phyloP scores from a whole-genome alignment of 2,888 invertebrate species.

The Macaria notata region DNA sequence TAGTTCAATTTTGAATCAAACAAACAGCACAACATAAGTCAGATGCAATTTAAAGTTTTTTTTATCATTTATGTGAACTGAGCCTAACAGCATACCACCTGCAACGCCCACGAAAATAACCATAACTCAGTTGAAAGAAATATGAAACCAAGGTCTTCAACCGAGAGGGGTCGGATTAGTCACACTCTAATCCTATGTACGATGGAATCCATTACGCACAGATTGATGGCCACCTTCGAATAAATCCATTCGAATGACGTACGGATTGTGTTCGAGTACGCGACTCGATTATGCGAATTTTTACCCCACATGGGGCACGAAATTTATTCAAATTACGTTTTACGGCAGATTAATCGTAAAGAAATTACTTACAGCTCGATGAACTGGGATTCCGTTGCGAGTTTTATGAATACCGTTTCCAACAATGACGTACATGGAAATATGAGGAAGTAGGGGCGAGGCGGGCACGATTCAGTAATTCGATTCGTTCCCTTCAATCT shows the following conservation, averaged over 20 bases:
- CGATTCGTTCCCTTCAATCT: background rate
- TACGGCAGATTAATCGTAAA: constrained; percentile 51
- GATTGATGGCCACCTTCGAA: constrained; percentile 25
- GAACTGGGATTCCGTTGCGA: constrained; percentile 42
- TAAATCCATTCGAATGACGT: constrained; percentile 23
- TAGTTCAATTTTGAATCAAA: no score
- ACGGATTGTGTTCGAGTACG: constrained; percentile 19
- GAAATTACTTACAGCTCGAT: constrained; percentile 42
- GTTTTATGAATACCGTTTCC: constrained; percentile 27
- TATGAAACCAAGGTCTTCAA: constrained; percentile 19
- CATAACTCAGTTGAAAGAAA: constrained; percentile 26
- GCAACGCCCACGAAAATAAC: constrained; percentile 24
- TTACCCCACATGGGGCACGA: constrained; percentile 33
- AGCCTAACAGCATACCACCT: constrained; percentile 19
- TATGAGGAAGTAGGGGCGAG: constrained; percentile 12
- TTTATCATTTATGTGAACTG: background rate
- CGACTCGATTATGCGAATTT: constrained; percentile 24
- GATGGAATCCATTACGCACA: constrained; percentile 14
- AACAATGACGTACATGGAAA: constrained; percentile 12
- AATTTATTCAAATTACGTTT: constrained; percentile 63
- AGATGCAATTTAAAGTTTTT: no score
- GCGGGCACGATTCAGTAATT: background rate
- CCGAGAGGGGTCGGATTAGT: constrained; percentile 23
- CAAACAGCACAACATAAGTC: no score
- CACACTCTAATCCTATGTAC: constrained; percentile 21